phyloP scores from a whole-genome alignment of 2,888 invertebrate species.

The Archips xylosteana region DNA sequence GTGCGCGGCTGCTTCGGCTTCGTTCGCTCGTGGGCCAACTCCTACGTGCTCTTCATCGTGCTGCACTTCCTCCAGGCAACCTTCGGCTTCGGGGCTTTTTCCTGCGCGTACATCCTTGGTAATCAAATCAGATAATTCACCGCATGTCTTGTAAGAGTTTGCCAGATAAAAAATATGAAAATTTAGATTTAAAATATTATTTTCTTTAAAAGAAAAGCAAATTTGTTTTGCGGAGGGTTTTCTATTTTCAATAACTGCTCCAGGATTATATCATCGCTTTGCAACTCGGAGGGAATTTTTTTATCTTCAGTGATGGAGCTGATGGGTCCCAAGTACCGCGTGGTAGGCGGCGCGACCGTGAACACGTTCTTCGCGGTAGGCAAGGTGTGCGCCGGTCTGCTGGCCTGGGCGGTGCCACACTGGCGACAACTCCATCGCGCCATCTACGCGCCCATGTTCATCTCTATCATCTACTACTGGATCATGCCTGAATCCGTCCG shows the following conservation, averaged over 20 bases:
- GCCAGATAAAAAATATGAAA: too few relatives aligned
- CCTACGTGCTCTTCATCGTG: constrained; percentile 87
- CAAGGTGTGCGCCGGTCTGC: constrained; percentile 87
- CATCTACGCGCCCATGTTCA: constrained; percentile 88
- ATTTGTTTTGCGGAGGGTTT: too few relatives aligned
- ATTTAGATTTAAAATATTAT: too few relatives aligned
- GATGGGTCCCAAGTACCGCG: constrained; percentile 89
- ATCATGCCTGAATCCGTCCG: constrained; percentile 89
- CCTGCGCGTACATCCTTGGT: constrained; percentile 89
- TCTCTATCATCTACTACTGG: constrained; percentile 88
- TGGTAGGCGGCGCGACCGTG: constrained; percentile 88
- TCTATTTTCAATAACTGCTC: too few relatives aligned
- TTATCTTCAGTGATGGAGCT: constrained; percentile 88
- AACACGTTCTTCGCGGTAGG: constrained; percentile 90
- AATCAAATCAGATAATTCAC: constrained; percentile 50
- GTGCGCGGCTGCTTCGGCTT: constrained; percentile 87
- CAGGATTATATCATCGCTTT: background rate
- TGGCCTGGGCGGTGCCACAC: constrained; percentile 88
- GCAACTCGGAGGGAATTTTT: background rate
- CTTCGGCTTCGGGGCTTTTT: constrained; percentile 88
- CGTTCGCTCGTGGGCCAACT: constrained; percentile 84
- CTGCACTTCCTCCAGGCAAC: constrained; percentile 89
- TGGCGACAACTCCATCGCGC: constrained; percentile 89
- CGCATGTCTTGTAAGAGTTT: background rate
- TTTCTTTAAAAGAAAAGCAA: too few relatives aligned